Evolutionary conservation across 2,888 invertebrate genomes (phyloP), one percentile per base, ranked within the genome.

Genomic region (Xestia xanthographa): DNA sequence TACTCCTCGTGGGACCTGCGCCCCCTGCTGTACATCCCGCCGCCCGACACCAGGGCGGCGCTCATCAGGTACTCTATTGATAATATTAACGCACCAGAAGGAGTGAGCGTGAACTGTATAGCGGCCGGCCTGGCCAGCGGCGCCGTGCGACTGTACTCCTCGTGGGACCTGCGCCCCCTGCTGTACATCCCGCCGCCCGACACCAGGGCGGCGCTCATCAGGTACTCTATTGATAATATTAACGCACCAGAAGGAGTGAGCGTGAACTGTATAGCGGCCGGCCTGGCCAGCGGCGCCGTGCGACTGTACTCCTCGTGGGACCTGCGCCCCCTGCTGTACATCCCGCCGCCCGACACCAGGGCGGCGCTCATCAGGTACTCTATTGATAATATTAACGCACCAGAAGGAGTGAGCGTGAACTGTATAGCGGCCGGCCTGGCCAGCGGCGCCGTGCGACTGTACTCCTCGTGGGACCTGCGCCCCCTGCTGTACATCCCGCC

Each of bases 291-390:
- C 75, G 99, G 99, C 80, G 96, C 97, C 85, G 97, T 99, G 88
- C 97, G 99, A 71, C 98, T 98, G 77, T 98, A 98, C 98, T 98
- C 98, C 86, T 97, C 98, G 83, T 98, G 98, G 98, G 98, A 98
- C 94, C 96, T 99, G 90, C 97, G 97, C 83, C 97, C 97, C 66
- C 97, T 98, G 67, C 95, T 97, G 71, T 97, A 97, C 92, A 96
- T 98, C 26, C 90, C 94, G 84, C 90, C 91, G 86, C 86, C 85
- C 38, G 83, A 63, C 69, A 38, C 75, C 14, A 72, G 79, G 67
- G 77, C 83, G 41, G 60, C 80, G 2, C 75, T 76, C 29, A 6
- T 79, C n/a, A 76, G 75, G 75, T 75, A n/a, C 8, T 17, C 14
- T 0, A 6, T 26, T 17, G 2, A 34, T 34, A 34, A 34, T 34